Percentiles rank a stretch among this genome's conserved stretches.
Evolutionary conservation across 2,797 vertebrate genomes (phyloP).

Genomic region (Eleutherodactylus coqui): DNA sequence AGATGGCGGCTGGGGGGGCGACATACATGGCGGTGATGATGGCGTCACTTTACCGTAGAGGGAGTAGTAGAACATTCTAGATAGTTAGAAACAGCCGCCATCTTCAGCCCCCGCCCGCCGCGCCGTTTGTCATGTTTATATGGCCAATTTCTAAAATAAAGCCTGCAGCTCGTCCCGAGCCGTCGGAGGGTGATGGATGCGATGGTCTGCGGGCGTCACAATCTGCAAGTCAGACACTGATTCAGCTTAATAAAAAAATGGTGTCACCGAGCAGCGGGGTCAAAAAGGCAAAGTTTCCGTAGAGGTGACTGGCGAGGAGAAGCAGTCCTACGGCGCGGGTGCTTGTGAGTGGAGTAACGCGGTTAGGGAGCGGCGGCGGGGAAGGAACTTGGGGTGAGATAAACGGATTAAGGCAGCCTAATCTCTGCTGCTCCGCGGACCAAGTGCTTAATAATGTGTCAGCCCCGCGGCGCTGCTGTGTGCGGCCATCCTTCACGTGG

Average conservation of each 20-base stretch:
- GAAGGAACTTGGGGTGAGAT: constrained; percentile 75
- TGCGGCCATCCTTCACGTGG: constrained; percentile 83
- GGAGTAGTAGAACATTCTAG: not conserved
- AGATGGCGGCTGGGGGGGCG: not conserved
- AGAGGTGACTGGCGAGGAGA: constrained; percentile 90
- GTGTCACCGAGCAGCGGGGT: constrained; percentile 75
- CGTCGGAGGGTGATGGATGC: not conserved
- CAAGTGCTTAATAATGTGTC: constrained; percentile 83
- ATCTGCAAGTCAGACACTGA: constrained; percentile 24
- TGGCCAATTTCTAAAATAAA: not conserved
- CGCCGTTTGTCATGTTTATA: constrained; percentile 8
- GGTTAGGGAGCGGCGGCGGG: constrained; percentile 83
- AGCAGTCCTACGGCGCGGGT: constrained; percentile 82
- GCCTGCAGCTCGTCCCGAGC: not conserved
- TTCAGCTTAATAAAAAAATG: constrained; percentile 31
- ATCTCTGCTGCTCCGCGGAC: constrained; percentile 88
- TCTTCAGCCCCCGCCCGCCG: not conserved
- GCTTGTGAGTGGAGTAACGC: constrained; percentile 83
- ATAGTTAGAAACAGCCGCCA: not conserved
- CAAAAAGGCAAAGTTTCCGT: constrained; percentile 92
- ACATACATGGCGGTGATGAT: not conserved
- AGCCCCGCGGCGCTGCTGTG: constrained; percentile 76
- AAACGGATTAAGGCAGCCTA: constrained; percentile 89
- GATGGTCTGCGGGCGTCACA: not conserved
- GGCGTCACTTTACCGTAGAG: not conserved